Evolutionary conservation across 2,888 invertebrate species (phyloP).

Genomic region (Volucella inanis): DNA sequence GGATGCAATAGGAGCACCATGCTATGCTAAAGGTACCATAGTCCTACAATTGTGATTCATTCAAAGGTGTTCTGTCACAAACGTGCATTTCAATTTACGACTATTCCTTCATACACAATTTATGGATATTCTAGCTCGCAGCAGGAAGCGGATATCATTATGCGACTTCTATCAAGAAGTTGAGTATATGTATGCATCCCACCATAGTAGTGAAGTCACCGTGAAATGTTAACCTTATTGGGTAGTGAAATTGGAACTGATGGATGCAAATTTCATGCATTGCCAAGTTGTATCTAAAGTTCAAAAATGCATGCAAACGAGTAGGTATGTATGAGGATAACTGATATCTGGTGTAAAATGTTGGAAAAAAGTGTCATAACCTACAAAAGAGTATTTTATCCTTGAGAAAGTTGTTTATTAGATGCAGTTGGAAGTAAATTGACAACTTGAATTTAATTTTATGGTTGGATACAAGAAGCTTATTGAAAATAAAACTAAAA

Average conservation of each 20-base stretch:
- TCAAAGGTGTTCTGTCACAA: slow-evolving; percentile 51
- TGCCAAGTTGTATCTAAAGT: too few species aligned
- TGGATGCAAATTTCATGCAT: slow-evolving; percentile 5
- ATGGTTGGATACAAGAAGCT: too few species aligned
- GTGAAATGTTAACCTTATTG: neutral
- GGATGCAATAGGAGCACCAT: neutral
- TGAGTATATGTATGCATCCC: neutral
- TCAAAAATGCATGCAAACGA: too few species aligned
- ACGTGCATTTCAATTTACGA: slow-evolving; percentile 48
- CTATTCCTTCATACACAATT: slow-evolving; percentile 46
- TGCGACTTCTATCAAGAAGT: neutral
- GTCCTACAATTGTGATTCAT: neutral
- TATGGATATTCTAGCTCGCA: slow-evolving; percentile 45
- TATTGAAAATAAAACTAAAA: too few species aligned
- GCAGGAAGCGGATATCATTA: slow-evolving; percentile 32
- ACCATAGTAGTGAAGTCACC: neutral
- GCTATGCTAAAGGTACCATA: too few species aligned
- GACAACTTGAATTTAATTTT: too few species aligned
- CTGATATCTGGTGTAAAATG: too few species aligned
- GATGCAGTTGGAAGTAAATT: too few species aligned
- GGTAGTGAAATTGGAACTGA: neutral
- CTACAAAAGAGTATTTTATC: too few species aligned
- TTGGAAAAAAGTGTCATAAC: too few species aligned
- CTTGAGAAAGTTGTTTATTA: too few species aligned
- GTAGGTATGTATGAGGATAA: too few species aligned